phyloP scores from a whole-genome alignment of 2,113 vertebrate species.

The Ailuropoda melanoleuca region DNA sequence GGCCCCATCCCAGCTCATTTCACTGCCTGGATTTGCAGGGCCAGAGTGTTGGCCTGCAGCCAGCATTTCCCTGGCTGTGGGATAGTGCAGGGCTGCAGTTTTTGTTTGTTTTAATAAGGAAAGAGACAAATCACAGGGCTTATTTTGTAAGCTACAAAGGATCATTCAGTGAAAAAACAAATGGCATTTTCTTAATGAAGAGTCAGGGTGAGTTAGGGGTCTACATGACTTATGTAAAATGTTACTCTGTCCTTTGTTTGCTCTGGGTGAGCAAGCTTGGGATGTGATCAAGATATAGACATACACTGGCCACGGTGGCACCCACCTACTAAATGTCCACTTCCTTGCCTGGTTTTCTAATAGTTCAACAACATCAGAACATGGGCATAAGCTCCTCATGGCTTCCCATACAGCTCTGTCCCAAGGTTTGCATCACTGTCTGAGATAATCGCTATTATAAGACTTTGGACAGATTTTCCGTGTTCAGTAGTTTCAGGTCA shows the following conservation, averaged over 20 bases:
- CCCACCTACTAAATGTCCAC: background rate
- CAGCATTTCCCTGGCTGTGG: background rate
- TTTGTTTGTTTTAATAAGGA: conserved; percentile 46
- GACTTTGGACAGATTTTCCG: background rate
- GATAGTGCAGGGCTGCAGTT: background rate
- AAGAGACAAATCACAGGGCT: conserved; percentile 32
- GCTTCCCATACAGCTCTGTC: background rate
- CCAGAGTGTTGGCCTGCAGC: background rate
- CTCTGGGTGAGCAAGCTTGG: background rate
- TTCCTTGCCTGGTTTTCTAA: background rate
- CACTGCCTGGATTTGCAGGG: background rate
- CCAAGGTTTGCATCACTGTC: background rate
- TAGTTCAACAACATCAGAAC: background rate
- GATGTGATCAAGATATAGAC: background rate
- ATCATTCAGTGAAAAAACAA: conserved; percentile 12
- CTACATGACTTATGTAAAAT: background rate
- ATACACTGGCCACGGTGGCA: background rate
- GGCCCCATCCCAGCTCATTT: background rate
- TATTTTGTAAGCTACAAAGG: conserved; percentile 40
- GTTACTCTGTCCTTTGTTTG: background rate
- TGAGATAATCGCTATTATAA: background rate
- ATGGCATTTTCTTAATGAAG: background rate
- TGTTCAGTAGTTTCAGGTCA: background rate
- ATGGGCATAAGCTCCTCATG: background rate
- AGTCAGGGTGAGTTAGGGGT: background rate